Base-by-base conservation (phyloP, 2,888 invertebrate species). In the Heteromurus nitidus region DNA sequence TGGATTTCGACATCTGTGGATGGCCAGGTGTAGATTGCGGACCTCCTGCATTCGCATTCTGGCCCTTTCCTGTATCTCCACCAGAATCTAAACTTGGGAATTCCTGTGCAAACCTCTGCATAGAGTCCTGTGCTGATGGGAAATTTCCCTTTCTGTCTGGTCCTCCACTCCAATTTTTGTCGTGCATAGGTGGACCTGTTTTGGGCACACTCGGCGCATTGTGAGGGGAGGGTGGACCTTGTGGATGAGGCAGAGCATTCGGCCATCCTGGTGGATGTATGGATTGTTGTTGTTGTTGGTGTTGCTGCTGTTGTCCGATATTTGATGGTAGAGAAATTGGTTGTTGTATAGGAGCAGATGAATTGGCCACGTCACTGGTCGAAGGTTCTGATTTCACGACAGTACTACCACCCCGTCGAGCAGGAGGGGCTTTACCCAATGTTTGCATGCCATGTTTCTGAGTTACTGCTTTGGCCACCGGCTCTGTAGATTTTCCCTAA, bases 381-480 rank as follows among this genome's bases (percentile, higher is more conserved):
- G 82, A 50, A 68, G 76, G 74, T 70, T 86, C 86, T 31, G 82
- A 62, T 84, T 86, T 86, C 53, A 84, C 80, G 24, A 82, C 82
- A 80, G 82, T 74, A 60, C 77, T 74, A 72, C 86, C 86, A 92
- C 98, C 97, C 91, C 99, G 95, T 92, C 99, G 95, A 90, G 96
- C 96, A 91, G 95, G 95, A 91, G 96, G 96, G 91, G 98, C 96
- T 94, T 98, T 99, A 92, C 99, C 99, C 94, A 99, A 94, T 92
- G 95, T 95, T 95, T 99, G 99, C 95, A 99, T 96, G 93, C 98
- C 98, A 97, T 98, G 97, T 90, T 98, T 98, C 91, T 85, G 87
- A 73, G 85, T 82, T 82, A 86, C 84, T 69, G 84, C 79, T 85
- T 86, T 86, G 60, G 85, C 79, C 67, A 83, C 85, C 72, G 86